These are phyloP conservation scores for Neodiprion pinetum DNA, from an alignment of 1,140 invertebrate species.

Conservation along the genomic window DNA sequence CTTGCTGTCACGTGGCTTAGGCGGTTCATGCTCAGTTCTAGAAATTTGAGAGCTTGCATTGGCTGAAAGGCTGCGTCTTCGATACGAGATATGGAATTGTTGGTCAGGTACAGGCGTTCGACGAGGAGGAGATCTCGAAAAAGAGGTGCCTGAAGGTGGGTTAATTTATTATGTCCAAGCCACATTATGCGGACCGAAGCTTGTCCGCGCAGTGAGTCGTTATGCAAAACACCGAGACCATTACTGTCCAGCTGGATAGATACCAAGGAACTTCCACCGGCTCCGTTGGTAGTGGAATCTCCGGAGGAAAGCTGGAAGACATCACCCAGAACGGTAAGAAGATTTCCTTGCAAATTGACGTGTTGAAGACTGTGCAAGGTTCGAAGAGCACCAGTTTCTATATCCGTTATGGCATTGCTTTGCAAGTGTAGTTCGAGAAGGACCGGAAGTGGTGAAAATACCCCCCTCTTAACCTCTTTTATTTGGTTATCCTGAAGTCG, in stretches of 20 bases:
- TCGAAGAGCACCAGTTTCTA: slow-evolving; percentile 84
- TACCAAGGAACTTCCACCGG: slow-evolving; percentile 68
- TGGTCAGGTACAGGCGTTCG: slow-evolving; percentile 81
- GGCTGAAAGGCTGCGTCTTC: slow-evolving; percentile 80
- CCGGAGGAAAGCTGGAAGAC: slow-evolving; percentile 70
- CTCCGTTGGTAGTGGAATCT: slow-evolving; percentile 50
- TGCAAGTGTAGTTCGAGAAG: slow-evolving; percentile 87
- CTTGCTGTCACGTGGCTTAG: slow-evolving; percentile 70
- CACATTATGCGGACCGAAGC: slow-evolving; percentile 85
- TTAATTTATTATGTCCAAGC: slow-evolving; percentile 83
- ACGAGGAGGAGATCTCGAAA: slow-evolving; percentile 79
- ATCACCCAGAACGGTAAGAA: slow-evolving; percentile 78
- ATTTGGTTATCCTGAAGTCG: slow-evolving; percentile 87
- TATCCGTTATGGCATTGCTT: slow-evolving; percentile 82
- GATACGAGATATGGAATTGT: slow-evolving; percentile 82
- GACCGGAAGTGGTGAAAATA: slow-evolving; percentile 81
- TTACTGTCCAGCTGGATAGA: slow-evolving; percentile 89
- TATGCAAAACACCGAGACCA: slow-evolving; percentile 77
- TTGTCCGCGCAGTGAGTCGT: slow-evolving; percentile 79
- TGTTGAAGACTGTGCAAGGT: slow-evolving; percentile 85
- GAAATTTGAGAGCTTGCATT: slow-evolving; percentile 76
- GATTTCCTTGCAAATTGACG: slow-evolving; percentile 86
- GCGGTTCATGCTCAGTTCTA: slow-evolving; percentile 81
- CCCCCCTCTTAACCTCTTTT: slow-evolving; percentile 73
- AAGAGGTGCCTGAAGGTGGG: slow-evolving; percentile 72